Percentiles rank a stretch among this genome's conserved stretches.
phyloP scores from a whole-genome alignment of 2,113 vertebrate genomes.

The Oncorhynchus kisutch region DNA sequence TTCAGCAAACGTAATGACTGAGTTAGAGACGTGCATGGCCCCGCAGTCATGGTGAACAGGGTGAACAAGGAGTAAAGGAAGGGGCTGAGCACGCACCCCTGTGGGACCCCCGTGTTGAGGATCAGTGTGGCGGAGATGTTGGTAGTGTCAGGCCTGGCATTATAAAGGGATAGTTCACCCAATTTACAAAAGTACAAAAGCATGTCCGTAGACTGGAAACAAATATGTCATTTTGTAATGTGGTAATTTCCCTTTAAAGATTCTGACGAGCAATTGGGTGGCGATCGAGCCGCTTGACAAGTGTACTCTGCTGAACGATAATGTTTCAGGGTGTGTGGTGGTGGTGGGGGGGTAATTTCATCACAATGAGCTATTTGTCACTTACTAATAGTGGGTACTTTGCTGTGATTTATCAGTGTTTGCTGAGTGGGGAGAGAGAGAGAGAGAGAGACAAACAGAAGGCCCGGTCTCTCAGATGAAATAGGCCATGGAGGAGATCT shows the following conservation, averaged over 20 bases:
- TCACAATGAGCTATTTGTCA: constrained; percentile 74
- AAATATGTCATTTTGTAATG: not conserved
- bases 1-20: too few relatives aligned
- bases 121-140: too few relatives aligned
- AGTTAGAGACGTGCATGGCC: too few relatives aligned
- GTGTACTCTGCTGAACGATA: not conserved
- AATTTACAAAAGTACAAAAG: too few relatives aligned
- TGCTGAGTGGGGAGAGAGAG: constrained; percentile 53
- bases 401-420: constrained; percentile 76
- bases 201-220: not conserved
- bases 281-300: not conserved
- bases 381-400: constrained; percentile 73
- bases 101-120: too few relatives aligned
- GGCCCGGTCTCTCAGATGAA: constrained; percentile 63
- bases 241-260: not conserved
- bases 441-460: constrained; percentile 62
- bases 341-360: constrained; percentile 55
- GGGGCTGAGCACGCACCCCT: too few relatives aligned
- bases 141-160: too few relatives aligned
- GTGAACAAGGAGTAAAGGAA: too few relatives aligned
- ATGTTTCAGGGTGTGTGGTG: not conserved
- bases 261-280: not conserved
- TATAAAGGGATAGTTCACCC: too few relatives aligned
- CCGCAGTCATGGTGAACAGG: too few relatives aligned
- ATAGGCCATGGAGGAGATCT: constrained; percentile 65